phyloP scores from a whole-genome alignment of 2,888 invertebrate genomes.

The Diachrysia chrysitis region DNA sequence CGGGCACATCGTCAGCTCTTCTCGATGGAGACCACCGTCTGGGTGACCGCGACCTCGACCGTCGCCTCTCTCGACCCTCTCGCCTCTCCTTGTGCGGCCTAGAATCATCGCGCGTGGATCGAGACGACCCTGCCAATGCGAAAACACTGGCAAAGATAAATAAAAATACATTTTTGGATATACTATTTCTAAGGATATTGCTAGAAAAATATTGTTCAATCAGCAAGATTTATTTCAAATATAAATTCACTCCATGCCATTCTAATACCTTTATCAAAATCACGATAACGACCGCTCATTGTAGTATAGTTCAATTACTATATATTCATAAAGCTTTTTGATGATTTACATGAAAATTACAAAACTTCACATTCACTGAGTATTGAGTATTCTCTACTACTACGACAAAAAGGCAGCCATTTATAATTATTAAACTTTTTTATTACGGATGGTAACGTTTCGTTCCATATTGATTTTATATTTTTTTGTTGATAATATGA shows the following conservation, averaged over 20 bases:
- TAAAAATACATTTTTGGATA: conserved; percentile 80
- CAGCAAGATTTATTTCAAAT: conserved; percentile 35
- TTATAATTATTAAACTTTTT: conserved; percentile 27
- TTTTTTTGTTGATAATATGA: too few relatives aligned
- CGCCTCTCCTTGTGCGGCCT: conserved; percentile 74
- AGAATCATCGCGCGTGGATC: conserved; percentile 89
- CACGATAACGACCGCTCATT: conserved; percentile 76
- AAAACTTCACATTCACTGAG: conserved; percentile 14
- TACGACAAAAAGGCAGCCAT: conserved; percentile 46
- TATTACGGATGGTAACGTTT: conserved; percentile 37
- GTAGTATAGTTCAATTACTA: conserved; percentile 28
- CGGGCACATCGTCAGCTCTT: conserved; percentile 57
- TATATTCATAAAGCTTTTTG: conserved; percentile 36
- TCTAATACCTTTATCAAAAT: conserved; percentile 80
- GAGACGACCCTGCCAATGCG: conserved; percentile 92
- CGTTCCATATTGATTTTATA: conserved; percentile 6
- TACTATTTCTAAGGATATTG: conserved; percentile 52
- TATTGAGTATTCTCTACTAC: conserved; percentile 24
- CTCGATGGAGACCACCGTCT: conserved; percentile 65
- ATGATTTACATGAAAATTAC: conserved; percentile 15
- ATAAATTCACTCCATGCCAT: conserved; percentile 63
- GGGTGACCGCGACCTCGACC: conserved; percentile 74
- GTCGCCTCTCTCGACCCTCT: conserved; percentile 61
- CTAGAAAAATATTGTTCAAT: conserved; percentile 19
- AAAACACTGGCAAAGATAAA: conserved; percentile 93